These are phyloP conservation scores for Diploptera punctata DNA, from an alignment of 2,888 invertebrate species.

Conservation along the genomic window DNA sequence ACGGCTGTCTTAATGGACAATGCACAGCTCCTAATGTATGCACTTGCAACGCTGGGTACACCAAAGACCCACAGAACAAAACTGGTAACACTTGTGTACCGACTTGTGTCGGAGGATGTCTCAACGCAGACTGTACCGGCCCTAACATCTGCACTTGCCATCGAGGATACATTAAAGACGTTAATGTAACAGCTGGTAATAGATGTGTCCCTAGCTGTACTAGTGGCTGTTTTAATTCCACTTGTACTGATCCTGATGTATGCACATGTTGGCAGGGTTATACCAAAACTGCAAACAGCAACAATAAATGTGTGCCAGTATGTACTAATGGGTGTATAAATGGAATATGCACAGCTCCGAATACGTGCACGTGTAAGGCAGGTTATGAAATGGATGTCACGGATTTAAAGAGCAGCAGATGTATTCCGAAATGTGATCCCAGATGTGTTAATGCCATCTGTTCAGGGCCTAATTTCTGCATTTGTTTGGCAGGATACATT, in stretches of 20 bases:
- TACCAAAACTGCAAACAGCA: slow-evolving; percentile 48
- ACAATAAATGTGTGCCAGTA: slow-evolving; percentile 52
- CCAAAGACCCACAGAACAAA: slow-evolving; percentile 41
- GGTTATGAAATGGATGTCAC: slow-evolving; percentile 54
- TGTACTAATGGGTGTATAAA: slow-evolving; percentile 55
- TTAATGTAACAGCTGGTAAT: slow-evolving; percentile 43
- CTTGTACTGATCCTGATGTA: slow-evolving; percentile 54
- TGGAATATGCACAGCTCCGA: slow-evolving; percentile 30
- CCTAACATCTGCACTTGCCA: slow-evolving; percentile 64
- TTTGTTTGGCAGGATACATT: slow-evolving; percentile 72
- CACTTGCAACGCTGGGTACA: slow-evolving; percentile 52
- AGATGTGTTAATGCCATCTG: slow-evolving; percentile 78
- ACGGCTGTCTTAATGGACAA: slow-evolving; percentile 54
- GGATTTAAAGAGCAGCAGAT: slow-evolving; percentile 51
- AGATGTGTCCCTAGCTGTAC: slow-evolving; percentile 39
- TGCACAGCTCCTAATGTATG: slow-evolving; percentile 55
- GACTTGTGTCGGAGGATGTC: slow-evolving; percentile 47
- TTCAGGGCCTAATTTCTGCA: slow-evolving; percentile 74
- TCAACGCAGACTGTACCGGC: slow-evolving; percentile 59
- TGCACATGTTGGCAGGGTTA: slow-evolving; percentile 57
- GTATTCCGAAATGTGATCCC: slow-evolving; percentile 60
- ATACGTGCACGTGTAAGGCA: slow-evolving; percentile 48
- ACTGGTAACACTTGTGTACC: slow-evolving; percentile 36
- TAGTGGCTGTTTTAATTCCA: slow-evolving; percentile 53
- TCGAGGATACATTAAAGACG: slow-evolving; percentile 55